Percentiles rank a stretch among this genome's conserved stretches.
phyloP scores from a whole-genome alignment of 2,888 invertebrate species.

The Lysandra coridon region DNA sequence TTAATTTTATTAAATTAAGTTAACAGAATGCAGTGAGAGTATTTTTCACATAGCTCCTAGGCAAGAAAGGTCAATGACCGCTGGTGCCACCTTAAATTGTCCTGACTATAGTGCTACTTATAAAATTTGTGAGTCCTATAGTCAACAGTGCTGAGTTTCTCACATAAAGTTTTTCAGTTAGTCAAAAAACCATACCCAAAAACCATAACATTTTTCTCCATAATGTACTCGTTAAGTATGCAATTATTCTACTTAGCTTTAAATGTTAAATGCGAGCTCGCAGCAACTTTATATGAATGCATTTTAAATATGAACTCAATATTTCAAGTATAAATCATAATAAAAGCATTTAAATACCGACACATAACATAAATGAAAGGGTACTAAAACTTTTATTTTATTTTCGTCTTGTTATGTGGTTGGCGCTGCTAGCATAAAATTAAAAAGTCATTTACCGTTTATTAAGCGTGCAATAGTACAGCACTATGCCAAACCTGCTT shows the following conservation, averaged over 20 bases:
- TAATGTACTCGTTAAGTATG: not conserved
- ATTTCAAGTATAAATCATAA: not conserved
- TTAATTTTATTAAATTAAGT: too few relatives aligned
- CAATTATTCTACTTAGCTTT: not conserved
- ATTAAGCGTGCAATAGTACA: not conserved
- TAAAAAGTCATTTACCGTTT: not conserved
- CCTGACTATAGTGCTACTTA: too few relatives aligned
- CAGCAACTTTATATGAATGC: conserved; percentile 6
- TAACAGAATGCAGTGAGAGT: too few relatives aligned
- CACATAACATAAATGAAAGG: not conserved
- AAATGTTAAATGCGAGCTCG: not conserved
- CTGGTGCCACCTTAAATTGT: too few relatives aligned
- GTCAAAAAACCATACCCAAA: not conserved
- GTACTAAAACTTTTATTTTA: not conserved
- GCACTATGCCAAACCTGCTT: not conserved
- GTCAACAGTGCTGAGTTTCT: too few relatives aligned
- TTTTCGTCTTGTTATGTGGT: not conserved
- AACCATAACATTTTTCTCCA: not conserved
- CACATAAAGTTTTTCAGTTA: too few relatives aligned
- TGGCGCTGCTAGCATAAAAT: not conserved
- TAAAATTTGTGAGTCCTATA: too few relatives aligned
- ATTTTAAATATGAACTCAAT: conserved; percentile 10
- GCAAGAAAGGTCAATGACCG: too few relatives aligned
- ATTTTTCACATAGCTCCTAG: too few relatives aligned
- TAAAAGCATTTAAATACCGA: not conserved